Evolutionary conservation across 2,797 vertebrate species (phyloP).

Genomic region (Mallotus villosus): DNA sequence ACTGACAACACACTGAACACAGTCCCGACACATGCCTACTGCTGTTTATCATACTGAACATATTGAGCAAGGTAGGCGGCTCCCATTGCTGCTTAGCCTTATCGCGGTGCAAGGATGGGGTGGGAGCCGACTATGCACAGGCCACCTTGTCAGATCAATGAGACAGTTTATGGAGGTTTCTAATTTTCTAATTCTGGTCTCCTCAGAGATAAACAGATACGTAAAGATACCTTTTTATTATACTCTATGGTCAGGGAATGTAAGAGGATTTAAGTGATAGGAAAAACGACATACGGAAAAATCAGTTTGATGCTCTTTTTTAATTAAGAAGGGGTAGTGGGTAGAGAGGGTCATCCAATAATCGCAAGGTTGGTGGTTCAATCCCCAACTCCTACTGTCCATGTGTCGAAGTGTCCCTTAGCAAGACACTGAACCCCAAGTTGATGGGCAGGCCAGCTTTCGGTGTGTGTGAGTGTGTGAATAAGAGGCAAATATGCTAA

Average conservation of each 20-base stretch:
- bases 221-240: not conserved
- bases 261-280: not conserved
- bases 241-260: too few relatives aligned
- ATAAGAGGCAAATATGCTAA: too few relatives aligned
- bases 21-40: constrained; percentile 6
- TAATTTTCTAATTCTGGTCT: not conserved
- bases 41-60: constrained; percentile 21
- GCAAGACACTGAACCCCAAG: too few relatives aligned
- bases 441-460: too few relatives aligned
- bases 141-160: constrained; percentile 70
- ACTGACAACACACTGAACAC: constrained; percentile 17
- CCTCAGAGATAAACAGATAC: not conserved
- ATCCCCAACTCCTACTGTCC: too few relatives aligned
- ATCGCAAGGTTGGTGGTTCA: too few relatives aligned
- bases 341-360: too few relatives aligned
- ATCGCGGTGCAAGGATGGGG: constrained; percentile 66
- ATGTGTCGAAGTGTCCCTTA: too few relatives aligned
- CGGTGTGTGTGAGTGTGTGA: too few relatives aligned
- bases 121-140: constrained; percentile 32
- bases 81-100: constrained; percentile 77
- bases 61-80: not conserved
- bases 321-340: too few relatives aligned
- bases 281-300: not conserved
- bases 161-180: constrained; percentile 30
- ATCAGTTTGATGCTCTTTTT: not conserved